Base-by-base conservation (phyloP, 1,140 invertebrate species). In the Drosophila tropicalis region DNA sequence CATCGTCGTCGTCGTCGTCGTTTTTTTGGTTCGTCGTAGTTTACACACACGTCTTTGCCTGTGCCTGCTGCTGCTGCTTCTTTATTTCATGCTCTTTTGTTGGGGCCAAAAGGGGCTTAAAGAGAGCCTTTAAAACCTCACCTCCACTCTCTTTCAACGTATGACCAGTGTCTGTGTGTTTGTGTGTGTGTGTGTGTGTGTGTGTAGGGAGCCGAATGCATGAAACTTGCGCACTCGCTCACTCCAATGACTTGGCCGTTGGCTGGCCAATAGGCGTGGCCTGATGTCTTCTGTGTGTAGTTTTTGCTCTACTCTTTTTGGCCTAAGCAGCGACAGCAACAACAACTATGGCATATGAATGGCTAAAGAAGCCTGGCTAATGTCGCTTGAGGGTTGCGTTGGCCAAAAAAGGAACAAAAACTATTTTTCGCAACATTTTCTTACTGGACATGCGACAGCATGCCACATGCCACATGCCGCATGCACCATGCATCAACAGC, bases 271-370 rank as follows among this genome's bases (percentile, higher is more conserved):
- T 67, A 65, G 84, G 84, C 84, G 84, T 90, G 85, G 85, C 80
- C 77, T 64, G 51, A 70, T 54, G 67, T 56, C 67, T 74, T 65
- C 67, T 67, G 62, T 60, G 41, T 66, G 61, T 73, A 77, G 73
- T 87, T 89, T 87, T 84, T 87, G 44, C 76, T 87, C 76, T 72
- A 77, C 83, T 89, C 83, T 89, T 89, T 80, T 83, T 79, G 84
- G 72, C 62, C 76, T 72, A 87, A 89, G 79, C 72, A 77, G 54
- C 65, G 74, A 63, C 70, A 66, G 55, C 67, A 69, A 63, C 72
- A 61, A 39, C 70, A 72, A 41, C 61, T 56, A 47, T 39, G 47
- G 66, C 75, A 66, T 58, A 82, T 78, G 75, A 81, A 79, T 75
- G 75, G 70, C 67, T 65, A 57, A 70, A 84, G 62, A 80, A 89